Evolutionary conservation across 2,113 vertebrate species (phyloP).

Genomic region (Charina bottae): DNA sequence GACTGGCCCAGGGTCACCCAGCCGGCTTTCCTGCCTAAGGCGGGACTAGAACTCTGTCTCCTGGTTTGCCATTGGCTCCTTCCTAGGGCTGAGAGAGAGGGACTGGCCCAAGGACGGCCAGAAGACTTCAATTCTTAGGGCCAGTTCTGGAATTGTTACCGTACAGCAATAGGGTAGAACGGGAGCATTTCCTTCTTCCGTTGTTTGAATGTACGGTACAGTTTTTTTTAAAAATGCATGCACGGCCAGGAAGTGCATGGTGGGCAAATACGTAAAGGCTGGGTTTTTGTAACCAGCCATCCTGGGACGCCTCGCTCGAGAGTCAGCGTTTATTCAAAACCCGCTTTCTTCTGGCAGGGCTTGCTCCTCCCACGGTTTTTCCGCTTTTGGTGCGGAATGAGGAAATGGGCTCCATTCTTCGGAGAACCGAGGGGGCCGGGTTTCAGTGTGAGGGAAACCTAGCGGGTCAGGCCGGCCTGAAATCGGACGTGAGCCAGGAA

Average conservation of each 20-base stretch:
- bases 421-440: not conserved
- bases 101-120: no score
- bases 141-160: no score
- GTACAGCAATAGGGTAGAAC: no score
- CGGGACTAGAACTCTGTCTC: no score
- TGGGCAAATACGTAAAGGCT: not conserved
- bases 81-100: no score
- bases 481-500: not conserved
- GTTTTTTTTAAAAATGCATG: no score
- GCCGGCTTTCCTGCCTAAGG: no score
- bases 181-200: no score
- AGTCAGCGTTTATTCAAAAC: not conserved
- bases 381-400: not conserved
- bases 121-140: no score
- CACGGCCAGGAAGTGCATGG: not conserved
- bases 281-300: not conserved
- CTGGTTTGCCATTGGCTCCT: no score
- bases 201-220: no score
- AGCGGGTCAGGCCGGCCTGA: not conserved
- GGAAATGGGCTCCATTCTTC: not conserved
- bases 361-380: not conserved
- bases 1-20: no score
- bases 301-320: not conserved
- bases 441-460: not conserved
- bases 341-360: not conserved